These are phyloP conservation scores for Porites cylindrica DNA, from an alignment of 92 coral and sea anemone genomes.

Conservation along the genomic window DNA sequence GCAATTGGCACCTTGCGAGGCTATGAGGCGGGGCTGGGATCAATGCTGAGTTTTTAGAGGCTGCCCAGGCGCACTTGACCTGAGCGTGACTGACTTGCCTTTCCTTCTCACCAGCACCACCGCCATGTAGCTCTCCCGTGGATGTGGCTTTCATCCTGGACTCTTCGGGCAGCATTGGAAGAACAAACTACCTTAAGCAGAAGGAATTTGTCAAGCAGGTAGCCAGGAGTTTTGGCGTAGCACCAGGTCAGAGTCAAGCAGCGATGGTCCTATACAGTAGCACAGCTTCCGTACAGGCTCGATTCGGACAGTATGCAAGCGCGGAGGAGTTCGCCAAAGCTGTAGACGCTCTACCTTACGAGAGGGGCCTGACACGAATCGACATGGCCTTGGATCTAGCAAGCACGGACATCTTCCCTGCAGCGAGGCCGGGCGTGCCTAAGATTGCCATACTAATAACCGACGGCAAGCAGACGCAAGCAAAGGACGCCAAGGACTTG, in stretches of 20 bases:
- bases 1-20: too few relatives aligned
- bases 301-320: constrained; percentile 23
- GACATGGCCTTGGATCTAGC: constrained; percentile 48
- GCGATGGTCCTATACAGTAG: constrained; percentile 60
- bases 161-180: constrained; percentile 57
- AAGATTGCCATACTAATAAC: constrained; percentile 59
- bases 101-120: constrained; percentile 11
- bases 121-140: constrained; percentile 5
- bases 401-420: constrained; percentile 29
- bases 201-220: constrained; percentile 58
- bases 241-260: constrained; percentile 48
- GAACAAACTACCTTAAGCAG: constrained; percentile 33
- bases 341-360: constrained; percentile 47
- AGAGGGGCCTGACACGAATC: constrained; percentile 29
- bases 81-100: too few relatives aligned
- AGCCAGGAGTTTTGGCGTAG: constrained; percentile 46
- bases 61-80: too few relatives aligned
- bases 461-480: constrained; percentile 48
- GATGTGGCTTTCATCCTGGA: constrained; percentile 72
- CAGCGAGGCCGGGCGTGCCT: constrained; percentile 50
- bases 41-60: too few relatives aligned
- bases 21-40: too few relatives aligned
- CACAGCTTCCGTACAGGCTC: constrained; percentile 44
- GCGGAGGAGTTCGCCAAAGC: constrained; percentile 31
- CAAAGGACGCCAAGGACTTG: constrained; percentile 22